Percentiles rank a stretch among this genome's conserved stretches.
phyloP scores from a whole-genome alignment of 1,140 invertebrate species.

The Drosophila trapezifrons region DNA sequence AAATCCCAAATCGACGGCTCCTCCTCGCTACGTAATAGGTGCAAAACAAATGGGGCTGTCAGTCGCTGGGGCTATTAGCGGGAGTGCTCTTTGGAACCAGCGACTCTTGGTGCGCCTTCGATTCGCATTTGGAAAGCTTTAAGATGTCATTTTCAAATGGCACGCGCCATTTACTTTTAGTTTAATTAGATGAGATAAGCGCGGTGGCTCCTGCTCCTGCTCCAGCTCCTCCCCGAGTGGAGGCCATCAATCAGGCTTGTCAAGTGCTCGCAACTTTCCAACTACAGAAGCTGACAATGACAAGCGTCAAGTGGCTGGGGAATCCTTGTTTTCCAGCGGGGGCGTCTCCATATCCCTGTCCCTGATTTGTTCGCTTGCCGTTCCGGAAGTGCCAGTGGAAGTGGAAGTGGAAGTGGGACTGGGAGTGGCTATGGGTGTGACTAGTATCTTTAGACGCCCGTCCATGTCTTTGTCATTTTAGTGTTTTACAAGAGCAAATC shows the following conservation, averaged over 20 bases:
- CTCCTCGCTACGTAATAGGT: slow-evolving; percentile 27
- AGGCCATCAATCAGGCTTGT: slow-evolving; percentile 74
- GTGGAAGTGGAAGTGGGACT: slow-evolving; percentile 9
- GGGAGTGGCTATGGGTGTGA: slow-evolving; percentile 12
- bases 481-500: slow-evolving; percentile 76
- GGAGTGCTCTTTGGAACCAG: slow-evolving; percentile 32
- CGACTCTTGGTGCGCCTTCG: slow-evolving; percentile 7
- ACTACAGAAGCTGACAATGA: slow-evolving; percentile 77
- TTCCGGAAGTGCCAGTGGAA: slow-evolving; percentile 6
- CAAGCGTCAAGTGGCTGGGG: slow-evolving; percentile 67
- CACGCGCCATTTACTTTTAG: slow-evolving; percentile 63
- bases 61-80: slow-evolving; percentile 5
- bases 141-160: slow-evolving; percentile 46
- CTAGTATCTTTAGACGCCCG: neutral
- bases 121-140: slow-evolving; percentile 39
- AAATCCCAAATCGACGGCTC: slow-evolving; percentile 57
- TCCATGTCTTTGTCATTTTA: slow-evolving; percentile 47
- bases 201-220: slow-evolving; percentile 23
- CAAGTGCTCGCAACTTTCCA: slow-evolving; percentile 73
- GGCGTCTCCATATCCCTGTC: slow-evolving; percentile 22
- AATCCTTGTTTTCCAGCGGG: slow-evolving; percentile 33
- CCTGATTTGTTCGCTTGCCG: slow-evolving; percentile 10
- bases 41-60: slow-evolving; percentile 30
- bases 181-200: slow-evolving; percentile 71
- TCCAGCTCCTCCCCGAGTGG: slow-evolving; percentile 12